Base-by-base conservation (phyloP, 2,797 vertebrate species). In the Helicolenus hilgendorfi region DNA sequence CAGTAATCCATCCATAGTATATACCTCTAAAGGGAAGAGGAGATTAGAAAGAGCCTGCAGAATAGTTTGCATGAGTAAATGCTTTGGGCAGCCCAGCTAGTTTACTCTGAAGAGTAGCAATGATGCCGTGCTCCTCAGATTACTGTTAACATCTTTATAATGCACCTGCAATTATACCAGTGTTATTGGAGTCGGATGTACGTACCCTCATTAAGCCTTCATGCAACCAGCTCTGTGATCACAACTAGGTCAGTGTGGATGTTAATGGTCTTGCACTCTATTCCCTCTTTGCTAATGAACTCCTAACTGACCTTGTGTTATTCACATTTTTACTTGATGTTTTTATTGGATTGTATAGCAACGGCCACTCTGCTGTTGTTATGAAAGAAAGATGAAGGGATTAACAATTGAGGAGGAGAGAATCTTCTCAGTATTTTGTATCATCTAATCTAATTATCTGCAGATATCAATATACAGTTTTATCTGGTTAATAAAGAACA, bases 101-200 rank as follows among this genome's bases (percentile, higher is more conserved):
- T 77, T 83, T 55, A 70, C 56, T 27, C 72, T 67, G 31, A 55
- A 33, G 64, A 68, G 71, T 53, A 67, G 70, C 74, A 72, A 26
- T 89, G 81, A 90, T 72, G 76, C 84, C 22, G 27, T 72, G 41
- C 29, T 78, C 58, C 71, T 91, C 13, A 26, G 14, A 83, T 91
- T 90, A 81, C 79, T 70, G 62, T 72, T 72, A 62, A 81, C 79
- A 33, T 86, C 73, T 72, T 86, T 83, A 81, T 78, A 83, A 92
- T 83, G 62, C 18, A 86, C 4, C 45, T 83, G 55, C 60, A 91
- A 78, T 91, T 79, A 86, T 9, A 72, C 83, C 64, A 38, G 31
- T 73, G 72, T 87, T 64, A 74, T 79, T 73, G 31, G 5, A 62
- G 53, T 86, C 63, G 79, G 29, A 76, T 73, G 15, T 68, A 77